Base-by-base conservation (phyloP, 53 echinoderm and acorn worm genomes). In the Echinometra lucunter region DNA sequence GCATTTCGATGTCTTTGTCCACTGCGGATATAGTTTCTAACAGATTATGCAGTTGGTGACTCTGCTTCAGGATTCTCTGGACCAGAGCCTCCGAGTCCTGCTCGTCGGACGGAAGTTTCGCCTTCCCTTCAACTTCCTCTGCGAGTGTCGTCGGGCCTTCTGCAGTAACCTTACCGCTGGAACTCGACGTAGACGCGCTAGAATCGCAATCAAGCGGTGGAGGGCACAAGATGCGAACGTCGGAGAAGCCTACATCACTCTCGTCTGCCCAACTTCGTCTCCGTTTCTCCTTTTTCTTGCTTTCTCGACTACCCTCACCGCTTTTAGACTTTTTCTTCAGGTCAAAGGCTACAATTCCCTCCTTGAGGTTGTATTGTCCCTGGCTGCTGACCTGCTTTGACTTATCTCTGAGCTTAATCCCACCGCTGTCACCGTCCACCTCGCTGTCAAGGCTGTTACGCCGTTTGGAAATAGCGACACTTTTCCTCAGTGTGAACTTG, bases 1-100 rank as follows among this genome's bases (percentile, higher is more conserved):
- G 98, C 72, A 95, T 96, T 57, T 98, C 96, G 38, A 99, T 99
- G 40, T 99, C 98, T 10, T 83, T 72, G 85, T 99, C 99, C 11
- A 98, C 96, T 56, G 96, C 82, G 35, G 95, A 95, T 49, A 98
- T 95, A 21, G 95, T 97, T 66, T 97, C 96, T 15, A 97, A 88
- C 4, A 99, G 94, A 13, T 94, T 95, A 57, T 98, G 97, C 37
- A 99, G 60, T 44, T 96, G 96, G 40, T 99, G 96, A 30, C 96
- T 98, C 88, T 99, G 99, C 34, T 95, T 94, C 28, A 96, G 88
- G 11, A 99, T 98, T 11, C 90, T 92, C 63, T 99, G 96, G 23
- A 98, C 74, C 0, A 98, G 94, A 9, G 67, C 44, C 32, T 97
- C 96, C 6, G 96, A 91, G 28, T 94, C 94, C 13, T 92, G 94